Evolutionary conservation across 2,113 vertebrate species (phyloP), one percentile per base, ranked within the genome.

Genomic region (Forbesichthys agassizii): DNA sequence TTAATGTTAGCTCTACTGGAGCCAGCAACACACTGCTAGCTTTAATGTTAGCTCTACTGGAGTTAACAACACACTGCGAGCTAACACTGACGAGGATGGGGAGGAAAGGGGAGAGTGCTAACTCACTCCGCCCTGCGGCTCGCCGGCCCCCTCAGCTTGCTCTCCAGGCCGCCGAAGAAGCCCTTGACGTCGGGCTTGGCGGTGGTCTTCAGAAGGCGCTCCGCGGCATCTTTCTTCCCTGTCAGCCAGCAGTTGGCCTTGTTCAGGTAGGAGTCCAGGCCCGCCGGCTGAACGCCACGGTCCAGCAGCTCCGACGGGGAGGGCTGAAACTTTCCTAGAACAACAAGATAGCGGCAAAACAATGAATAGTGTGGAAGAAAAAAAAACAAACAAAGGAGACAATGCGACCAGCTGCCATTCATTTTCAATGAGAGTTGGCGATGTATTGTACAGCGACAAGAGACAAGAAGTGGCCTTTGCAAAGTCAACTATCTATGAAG

Each of bases 161-260:
- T 97, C 86, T 98, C 97, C 72, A 99, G 88, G 5, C 96, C 96
- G 33, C 95, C 97, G 0, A 99, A 97, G 81, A 99, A 98, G 58
- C 96, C 95, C 62, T 94, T 96, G 82, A 96, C 88, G 0, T 97
- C 96, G 0, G 93, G 92, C 86, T 90, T 96, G 4, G 95, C 94
- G 0, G 95, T 95, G 88, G 88, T 96, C 72, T 95, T 98, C 55
- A 99, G 93, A 68, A 99, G 91, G 36, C 93, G 89, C 77, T 96
- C 98, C 0, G 97, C 96, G 0, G 96, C 94, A 72, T 96, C 97
- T 80, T 96, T 98, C 91, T 95, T 99, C 81, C 94, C 96, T 0
- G 95, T 90, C 61, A 99, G 86, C 98, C 98, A 99, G 71, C 88
- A 95, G 86, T 99, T 99, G 0, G 96, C 96, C 0, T 94, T 96